Conservation (phyloP, 2,888 invertebrate species). For the Mallateleia sp. region DNA sequence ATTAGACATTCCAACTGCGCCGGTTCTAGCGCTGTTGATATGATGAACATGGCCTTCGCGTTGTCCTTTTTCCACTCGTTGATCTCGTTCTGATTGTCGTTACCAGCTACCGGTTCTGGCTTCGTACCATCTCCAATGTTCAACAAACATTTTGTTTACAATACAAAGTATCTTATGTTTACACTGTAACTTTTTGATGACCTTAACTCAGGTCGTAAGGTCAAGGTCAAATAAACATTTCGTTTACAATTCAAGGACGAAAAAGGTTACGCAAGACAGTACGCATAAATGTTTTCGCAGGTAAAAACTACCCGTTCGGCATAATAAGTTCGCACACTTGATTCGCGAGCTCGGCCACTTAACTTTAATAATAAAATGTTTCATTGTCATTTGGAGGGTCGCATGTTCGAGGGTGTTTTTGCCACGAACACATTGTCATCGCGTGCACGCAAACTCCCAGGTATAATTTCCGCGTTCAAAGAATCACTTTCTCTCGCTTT, state of each 20-base stretch:
- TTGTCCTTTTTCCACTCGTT: constrained; percentile 75
- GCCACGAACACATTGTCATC: constrained; percentile 78
- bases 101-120: background rate
- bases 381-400: constrained; percentile 85
- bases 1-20: constrained; percentile 72
- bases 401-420: constrained; percentile 80
- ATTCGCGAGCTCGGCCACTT: constrained; percentile 82
- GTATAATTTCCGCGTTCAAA: constrained; percentile 78
- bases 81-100: background rate
- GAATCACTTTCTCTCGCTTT: constrained; percentile 79
- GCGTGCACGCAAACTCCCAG: constrained; percentile 73
- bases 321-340: constrained; percentile 75
- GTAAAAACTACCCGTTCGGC: too few relatives aligned
- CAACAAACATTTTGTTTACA: too few relatives aligned
- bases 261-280: constrained; percentile 42
- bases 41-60: constrained; percentile 78
- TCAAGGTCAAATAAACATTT: constrained; percentile 45
- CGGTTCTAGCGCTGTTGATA: constrained; percentile 75
- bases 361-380: constrained; percentile 87
- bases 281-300: constrained; percentile 67
- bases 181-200: too few relatives aligned
- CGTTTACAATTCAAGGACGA: constrained; percentile 44
- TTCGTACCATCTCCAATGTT: background rate
- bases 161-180: too few relatives aligned
- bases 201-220: too few relatives aligned